Conservation (phyloP, 2,888 invertebrate species). For the Cryptophagus acutangulus region DNA sequence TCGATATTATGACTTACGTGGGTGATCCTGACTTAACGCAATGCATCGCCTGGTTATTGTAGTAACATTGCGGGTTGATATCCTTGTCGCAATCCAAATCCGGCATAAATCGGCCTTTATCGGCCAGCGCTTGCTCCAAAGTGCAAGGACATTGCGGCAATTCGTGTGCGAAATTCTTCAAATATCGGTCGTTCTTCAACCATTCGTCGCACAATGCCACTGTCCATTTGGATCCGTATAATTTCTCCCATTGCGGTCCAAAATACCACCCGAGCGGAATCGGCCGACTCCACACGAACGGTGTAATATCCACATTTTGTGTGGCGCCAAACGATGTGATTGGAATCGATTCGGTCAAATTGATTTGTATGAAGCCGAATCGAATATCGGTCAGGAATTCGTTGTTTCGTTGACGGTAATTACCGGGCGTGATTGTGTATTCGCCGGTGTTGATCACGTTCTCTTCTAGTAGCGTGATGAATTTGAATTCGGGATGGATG, state of each 20-base stretch:
- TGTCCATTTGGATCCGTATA: slow-evolving; percentile 79
- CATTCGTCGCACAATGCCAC: slow-evolving; percentile 82
- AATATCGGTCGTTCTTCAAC: slow-evolving; percentile 76
- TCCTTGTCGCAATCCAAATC: slow-evolving; percentile 89
- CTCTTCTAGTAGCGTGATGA: slow-evolving; percentile 69
- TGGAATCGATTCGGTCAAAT: slow-evolving; percentile 67
- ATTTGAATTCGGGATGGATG: slow-evolving; percentile 74
- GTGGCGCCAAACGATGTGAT: slow-evolving; percentile 32
- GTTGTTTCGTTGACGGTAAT: slow-evolving; percentile 67
- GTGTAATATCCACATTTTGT: slow-evolving; percentile 32
- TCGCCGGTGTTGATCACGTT: slow-evolving; percentile 52
- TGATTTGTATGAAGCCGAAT: slow-evolving; percentile 84
- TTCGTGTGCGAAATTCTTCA: slow-evolving; percentile 81
- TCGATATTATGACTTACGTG: slow-evolving; percentile 58
- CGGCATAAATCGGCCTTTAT: slow-evolving; percentile 89
- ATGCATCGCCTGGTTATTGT: slow-evolving; percentile 85
- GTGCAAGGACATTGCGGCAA: slow-evolving; percentile 87
- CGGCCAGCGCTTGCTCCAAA: slow-evolving; percentile 81
- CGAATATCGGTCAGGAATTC: slow-evolving; percentile 66
- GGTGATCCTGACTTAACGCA: slow-evolving; percentile 90
- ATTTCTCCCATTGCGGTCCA: slow-evolving; percentile 78
- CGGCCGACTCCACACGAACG: slow-evolving; percentile 82
- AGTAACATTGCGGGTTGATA: slow-evolving; percentile 81
- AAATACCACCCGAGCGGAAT: slow-evolving; percentile 94
- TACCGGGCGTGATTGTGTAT: slow-evolving; percentile 68